A percentile compares a stretch with the other conserved stretches of the same genome.
phyloP scores from a whole-genome alignment of 2,797 vertebrate genomes.

The Nyctibius grandis region DNA sequence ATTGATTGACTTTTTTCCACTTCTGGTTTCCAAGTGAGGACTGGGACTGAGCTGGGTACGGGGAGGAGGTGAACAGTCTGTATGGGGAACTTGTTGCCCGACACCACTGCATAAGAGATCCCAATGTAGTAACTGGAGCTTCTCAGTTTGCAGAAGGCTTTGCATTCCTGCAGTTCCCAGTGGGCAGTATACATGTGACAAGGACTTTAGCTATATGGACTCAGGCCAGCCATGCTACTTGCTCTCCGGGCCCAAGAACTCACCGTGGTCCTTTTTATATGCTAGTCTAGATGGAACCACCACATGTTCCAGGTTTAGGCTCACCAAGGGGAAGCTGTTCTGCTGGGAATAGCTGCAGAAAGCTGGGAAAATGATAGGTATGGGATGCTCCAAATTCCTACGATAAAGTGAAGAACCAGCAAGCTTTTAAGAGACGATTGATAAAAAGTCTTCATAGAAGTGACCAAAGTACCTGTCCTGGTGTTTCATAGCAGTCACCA shows the following conservation, averaged over 20 bases:
- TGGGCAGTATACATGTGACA: not conserved
- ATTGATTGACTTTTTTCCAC: not conserved
- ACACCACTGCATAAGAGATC: not conserved
- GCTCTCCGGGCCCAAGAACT: not conserved
- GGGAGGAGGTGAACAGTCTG: not conserved
- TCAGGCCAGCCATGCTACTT: not conserved
- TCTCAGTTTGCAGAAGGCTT: not conserved
- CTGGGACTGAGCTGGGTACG: not conserved
- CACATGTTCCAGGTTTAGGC: not conserved
- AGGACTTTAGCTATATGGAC: not conserved
- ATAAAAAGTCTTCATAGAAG: not conserved
- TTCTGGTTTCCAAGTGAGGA: not conserved
- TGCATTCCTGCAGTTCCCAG: not conserved
- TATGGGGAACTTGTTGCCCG: not conserved
- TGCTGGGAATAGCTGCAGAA: not conserved
- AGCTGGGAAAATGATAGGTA: not conserved
- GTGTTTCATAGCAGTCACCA: not conserved
- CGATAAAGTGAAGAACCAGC: not conserved
- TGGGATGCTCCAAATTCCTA: not conserved
- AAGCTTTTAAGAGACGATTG: not conserved
- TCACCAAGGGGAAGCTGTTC: not conserved
- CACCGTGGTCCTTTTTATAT: not conserved
- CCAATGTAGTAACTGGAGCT: rapidly evolving
- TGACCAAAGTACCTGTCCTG: not conserved
- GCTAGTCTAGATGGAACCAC: not conserved